These are phyloP conservation scores for Dynastes grantii DNA, from an alignment of 2,888 invertebrate species.

Conservation along the genomic window DNA sequence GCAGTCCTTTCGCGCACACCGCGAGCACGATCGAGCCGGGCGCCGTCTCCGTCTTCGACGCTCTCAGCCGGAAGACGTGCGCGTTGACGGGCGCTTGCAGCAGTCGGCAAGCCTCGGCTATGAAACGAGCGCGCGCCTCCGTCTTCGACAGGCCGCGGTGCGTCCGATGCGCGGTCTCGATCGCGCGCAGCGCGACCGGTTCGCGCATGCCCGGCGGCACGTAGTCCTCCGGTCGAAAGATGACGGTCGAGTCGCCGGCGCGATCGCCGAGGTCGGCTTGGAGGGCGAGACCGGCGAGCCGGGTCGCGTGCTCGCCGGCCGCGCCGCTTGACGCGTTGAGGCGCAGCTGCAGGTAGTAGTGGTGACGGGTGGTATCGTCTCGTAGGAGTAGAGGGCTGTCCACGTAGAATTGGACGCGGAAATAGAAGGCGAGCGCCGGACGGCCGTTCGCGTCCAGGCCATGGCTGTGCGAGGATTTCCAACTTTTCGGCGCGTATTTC, in stretches of 20 bases:
- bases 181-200: conserved; percentile 72
- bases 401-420: conserved; percentile 94
- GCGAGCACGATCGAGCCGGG: conserved; percentile 90
- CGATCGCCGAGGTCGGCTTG: conserved; percentile 95
- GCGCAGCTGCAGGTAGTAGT: conserved; percentile 95
- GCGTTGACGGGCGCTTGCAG: conserved; percentile 92
- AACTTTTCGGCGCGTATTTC: conserved; percentile 96
- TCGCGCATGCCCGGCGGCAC: conserved; percentile 81
- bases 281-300: conserved; percentile 90
- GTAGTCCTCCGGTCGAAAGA: conserved; percentile 88
- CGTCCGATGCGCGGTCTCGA: conserved; percentile 87
- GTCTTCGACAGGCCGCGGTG: conserved; percentile 82
- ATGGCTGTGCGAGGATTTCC: conserved; percentile 94
- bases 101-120: conserved; percentile 88
- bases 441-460: conserved; percentile 93
- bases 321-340: conserved; percentile 86
- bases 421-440: conserved; percentile 90
- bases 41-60: conserved; percentile 82
- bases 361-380: conserved; percentile 92
- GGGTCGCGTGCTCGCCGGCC: conserved; percentile 78
- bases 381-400: conserved; percentile 92
- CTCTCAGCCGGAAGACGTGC: conserved; percentile 84
- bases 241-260: conserved; percentile 62
- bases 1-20: conserved; percentile 93
- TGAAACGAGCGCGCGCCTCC: conserved; percentile 91